phyloP scores from a whole-genome alignment of 2,888 invertebrate genomes.

The Lymantria monacha region DNA sequence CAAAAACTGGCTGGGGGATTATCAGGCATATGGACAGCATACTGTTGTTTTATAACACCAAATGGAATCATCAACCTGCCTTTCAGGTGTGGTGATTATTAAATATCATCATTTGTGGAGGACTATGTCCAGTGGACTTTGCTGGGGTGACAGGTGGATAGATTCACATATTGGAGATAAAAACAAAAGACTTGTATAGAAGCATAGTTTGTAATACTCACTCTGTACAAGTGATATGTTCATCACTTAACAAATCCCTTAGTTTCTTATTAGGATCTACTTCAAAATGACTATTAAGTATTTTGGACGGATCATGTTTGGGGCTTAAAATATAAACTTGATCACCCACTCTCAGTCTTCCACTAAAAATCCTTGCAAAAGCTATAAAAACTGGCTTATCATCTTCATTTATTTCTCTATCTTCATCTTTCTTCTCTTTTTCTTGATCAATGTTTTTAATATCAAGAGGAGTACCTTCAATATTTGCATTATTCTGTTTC shows the following conservation, averaged over 20 bases:
- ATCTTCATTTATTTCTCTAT: constrained; percentile 48
- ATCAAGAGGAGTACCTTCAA: constrained; percentile 32
- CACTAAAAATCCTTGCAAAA: constrained; percentile 96
- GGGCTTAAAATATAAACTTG: constrained; percentile 92
- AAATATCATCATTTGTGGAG: too few relatives aligned
- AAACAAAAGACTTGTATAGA: neutral
- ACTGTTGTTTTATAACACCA: too few relatives aligned
- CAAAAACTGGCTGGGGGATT: too few relatives aligned
- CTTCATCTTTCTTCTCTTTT: constrained; percentile 38
- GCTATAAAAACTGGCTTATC: constrained; percentile 90
- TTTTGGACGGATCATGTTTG: constrained; percentile 90
- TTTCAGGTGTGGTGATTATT: too few relatives aligned
- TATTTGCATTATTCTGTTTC: constrained; percentile 51
- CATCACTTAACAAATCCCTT: constrained; percentile 83
- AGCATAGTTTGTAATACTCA: constrained; percentile 43
- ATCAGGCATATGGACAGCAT: too few relatives aligned
- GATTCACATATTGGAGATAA: too few relatives aligned
- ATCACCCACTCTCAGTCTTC: constrained; percentile 88
- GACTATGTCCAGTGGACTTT: too few relatives aligned
- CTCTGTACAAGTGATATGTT: constrained; percentile 85
- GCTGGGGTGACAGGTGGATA: too few relatives aligned
- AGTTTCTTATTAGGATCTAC: constrained; percentile 76
- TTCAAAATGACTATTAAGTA: constrained; percentile 64
- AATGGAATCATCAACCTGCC: too few relatives aligned
- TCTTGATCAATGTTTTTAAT: constrained; percentile 39